A percentile compares a stretch with the other conserved stretches of the same genome.
Evolutionary conservation across 2,888 invertebrate genomes (phyloP).

Genomic region (Sarcophaga variegata): DNA sequence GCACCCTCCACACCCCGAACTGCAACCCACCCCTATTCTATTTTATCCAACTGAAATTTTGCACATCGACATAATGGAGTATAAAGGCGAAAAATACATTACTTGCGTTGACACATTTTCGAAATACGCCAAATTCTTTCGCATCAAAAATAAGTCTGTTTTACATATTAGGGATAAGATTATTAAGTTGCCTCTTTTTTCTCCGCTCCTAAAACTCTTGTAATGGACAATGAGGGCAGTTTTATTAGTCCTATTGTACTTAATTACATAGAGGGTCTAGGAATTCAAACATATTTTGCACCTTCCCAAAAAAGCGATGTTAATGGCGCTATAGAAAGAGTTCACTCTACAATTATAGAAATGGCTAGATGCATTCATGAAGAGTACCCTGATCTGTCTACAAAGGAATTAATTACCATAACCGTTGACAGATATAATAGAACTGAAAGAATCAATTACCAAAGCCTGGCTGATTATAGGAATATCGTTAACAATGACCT

Average conservation of each 20-base stretch:
- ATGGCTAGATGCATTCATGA: neutral
- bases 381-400: slow-evolving; percentile 37
- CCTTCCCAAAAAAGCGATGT: slow-evolving; percentile 3
- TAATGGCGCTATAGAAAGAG: slow-evolving; percentile 14
- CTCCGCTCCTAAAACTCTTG: neutral
- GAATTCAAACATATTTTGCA: slow-evolving; percentile 4
- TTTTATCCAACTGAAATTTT: slow-evolving; percentile 41
- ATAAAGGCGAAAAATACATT: slow-evolving; percentile 13
- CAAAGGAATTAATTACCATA: slow-evolving; percentile 29
- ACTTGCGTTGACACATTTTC: slow-evolving; percentile 35
- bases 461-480: too few relatives aligned
- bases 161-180: slow-evolving; percentile 7
- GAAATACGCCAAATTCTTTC: slow-evolving; percentile 27
- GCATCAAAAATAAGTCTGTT: slow-evolving; percentile 25
- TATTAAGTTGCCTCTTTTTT: slow-evolving; percentile 11
- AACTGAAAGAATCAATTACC: neutral
- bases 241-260: slow-evolving; percentile 34
- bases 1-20: slow-evolving; percentile 33
- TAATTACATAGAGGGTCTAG: slow-evolving; percentile 39
- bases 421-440: slow-evolving; percentile 33
- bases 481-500: slow-evolving; percentile 18
- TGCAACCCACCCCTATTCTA: slow-evolving; percentile 42
- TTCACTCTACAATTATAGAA: neutral
- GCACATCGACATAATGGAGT: slow-evolving; percentile 37
- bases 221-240: slow-evolving; percentile 23